Evolutionary conservation across 2,113 vertebrate species (phyloP).

Genomic region (Crotalus helleri): DNA sequence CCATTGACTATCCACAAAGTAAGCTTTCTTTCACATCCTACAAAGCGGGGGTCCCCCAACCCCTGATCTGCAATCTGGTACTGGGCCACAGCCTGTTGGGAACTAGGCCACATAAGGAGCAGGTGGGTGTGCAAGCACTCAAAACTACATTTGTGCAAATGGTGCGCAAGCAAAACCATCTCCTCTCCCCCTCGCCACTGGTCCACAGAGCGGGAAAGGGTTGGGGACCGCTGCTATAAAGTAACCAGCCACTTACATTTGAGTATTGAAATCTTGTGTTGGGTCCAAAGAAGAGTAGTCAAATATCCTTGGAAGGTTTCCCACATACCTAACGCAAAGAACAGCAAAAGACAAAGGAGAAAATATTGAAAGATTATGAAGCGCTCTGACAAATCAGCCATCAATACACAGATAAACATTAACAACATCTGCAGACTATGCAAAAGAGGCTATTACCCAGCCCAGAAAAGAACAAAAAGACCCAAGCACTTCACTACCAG

Average conservation of each 20-base stretch:
- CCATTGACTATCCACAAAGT: background rate
- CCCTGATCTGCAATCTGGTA: background rate
- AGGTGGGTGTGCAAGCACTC: background rate
- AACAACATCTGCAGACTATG: too few species aligned
- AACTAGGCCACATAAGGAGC: background rate
- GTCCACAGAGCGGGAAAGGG: background rate
- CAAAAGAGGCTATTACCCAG: too few species aligned
- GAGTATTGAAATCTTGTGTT: slow-evolving; percentile 94
- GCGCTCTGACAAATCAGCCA: too few species aligned
- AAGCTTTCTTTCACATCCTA: background rate
- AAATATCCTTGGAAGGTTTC: slow-evolving; percentile 95
- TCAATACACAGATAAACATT: too few species aligned
- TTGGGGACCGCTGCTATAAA: background rate
- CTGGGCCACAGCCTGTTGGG: background rate
- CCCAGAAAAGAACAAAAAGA: too few species aligned
- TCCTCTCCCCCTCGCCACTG: too few species aligned
- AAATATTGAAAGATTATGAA: background rate
- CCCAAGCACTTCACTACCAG: too few species aligned
- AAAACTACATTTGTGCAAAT: background rate
- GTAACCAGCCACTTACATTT: slow-evolving; percentile 83
- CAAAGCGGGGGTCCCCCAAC: background rate
- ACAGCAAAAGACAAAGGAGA: slow-evolving; percentile 1
- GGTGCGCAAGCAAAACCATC: background rate
- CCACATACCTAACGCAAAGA: slow-evolving; percentile 85
- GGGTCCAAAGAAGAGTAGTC: slow-evolving; percentile 97